These are phyloP conservation scores for Cheumatopsyche charites DNA, from an alignment of 1,140 invertebrate genomes.

Conservation along the genomic window DNA sequence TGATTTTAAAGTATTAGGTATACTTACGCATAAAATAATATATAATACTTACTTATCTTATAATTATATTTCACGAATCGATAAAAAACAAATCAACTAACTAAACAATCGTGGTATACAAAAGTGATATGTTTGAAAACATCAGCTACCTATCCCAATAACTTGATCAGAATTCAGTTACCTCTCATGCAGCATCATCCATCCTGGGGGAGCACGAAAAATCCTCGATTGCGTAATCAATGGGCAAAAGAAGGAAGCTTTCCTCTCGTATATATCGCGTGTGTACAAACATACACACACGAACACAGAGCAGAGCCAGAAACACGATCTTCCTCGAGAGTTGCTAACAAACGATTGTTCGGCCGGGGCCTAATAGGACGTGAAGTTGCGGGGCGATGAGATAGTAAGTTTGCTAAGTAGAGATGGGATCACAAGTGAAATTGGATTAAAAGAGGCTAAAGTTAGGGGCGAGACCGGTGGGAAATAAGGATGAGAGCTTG, in stretches of 20 bases:
- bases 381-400: conserved; percentile 37
- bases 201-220: conserved; percentile 10
- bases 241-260: conserved; percentile 7
- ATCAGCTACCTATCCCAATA: too few relatives aligned
- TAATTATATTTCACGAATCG: too few relatives aligned
- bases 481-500: conserved; percentile 41
- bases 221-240: conserved; percentile 1
- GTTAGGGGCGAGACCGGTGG: conserved; percentile 40
- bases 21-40: too few relatives aligned
- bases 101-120: too few relatives aligned
- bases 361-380: conserved; percentile 35
- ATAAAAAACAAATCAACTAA: too few relatives aligned
- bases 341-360: conserved; percentile 42
- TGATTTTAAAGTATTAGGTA: too few relatives aligned
- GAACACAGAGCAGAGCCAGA: too few relatives aligned
- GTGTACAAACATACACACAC: neutral
- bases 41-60: too few relatives aligned
- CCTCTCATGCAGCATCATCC: neutral
- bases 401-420: conserved; percentile 39
- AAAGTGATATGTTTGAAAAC: too few relatives aligned
- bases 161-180: neutral
- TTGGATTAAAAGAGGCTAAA: conserved; percentile 42
- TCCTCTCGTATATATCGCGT: neutral
- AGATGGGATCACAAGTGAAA: conserved; percentile 40
- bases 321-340: conserved; percentile 34